phyloP scores from a whole-genome alignment of 2,888 invertebrate species.

The Liodrosophila aerea region DNA sequence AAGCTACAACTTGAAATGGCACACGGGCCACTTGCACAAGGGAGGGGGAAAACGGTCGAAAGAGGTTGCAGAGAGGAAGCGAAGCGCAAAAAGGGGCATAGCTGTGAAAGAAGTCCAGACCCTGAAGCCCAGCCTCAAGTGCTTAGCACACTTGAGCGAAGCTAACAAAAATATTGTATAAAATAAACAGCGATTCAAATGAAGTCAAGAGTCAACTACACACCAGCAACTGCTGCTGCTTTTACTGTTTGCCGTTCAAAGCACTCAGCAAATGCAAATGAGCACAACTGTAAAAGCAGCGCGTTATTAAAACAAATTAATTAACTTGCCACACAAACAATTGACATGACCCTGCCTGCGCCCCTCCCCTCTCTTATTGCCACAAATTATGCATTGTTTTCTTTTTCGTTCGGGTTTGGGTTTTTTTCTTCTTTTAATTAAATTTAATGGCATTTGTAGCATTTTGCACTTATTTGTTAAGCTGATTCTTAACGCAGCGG shows the following conservation, averaged over 20 bases:
- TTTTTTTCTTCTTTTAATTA: conserved; percentile 60
- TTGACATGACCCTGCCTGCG: background rate
- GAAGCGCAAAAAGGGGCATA: background rate
- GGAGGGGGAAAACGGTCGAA: background rate
- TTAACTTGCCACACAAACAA: conserved; percentile 56
- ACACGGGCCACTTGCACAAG: background rate
- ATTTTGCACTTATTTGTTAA: conserved; percentile 48
- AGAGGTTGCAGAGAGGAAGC: background rate
- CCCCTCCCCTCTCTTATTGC: too few relatives aligned
- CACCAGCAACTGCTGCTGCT: conserved; percentile 29
- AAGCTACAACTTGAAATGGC: conserved; percentile 34
- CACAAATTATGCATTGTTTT: conserved; percentile 68
- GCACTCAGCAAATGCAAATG: conserved; percentile 44
- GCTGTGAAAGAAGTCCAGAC: background rate
- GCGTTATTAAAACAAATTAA: conserved; percentile 63
- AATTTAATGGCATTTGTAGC: conserved; percentile 57
- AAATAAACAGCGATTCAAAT: conserved; percentile 46
- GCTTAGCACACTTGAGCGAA: conserved; percentile 52
- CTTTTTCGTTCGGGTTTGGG: conserved; percentile 8
- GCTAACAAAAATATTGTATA: conserved; percentile 29
- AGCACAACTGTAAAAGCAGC: conserved; percentile 54
- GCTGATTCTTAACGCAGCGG: conserved; percentile 64
- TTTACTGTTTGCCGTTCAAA: too few relatives aligned
- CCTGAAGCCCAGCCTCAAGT: conserved; percentile 62
- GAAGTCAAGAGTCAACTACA: conserved; percentile 50